phyloP scores from a whole-genome alignment of 2,888 invertebrate genomes.

The Andrena haemorrhoa region DNA sequence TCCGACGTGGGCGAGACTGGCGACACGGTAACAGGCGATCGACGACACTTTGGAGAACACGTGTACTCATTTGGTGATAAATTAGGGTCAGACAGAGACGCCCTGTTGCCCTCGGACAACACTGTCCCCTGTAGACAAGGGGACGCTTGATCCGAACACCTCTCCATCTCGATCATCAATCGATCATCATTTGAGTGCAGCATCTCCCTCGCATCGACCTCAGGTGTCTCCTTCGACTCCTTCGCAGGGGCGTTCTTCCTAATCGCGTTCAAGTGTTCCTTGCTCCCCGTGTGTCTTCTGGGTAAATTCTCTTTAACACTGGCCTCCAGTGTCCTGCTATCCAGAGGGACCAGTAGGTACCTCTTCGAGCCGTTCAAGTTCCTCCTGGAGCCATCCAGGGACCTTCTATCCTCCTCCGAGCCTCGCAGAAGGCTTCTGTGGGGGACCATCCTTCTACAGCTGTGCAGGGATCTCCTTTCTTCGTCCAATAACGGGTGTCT shows the following conservation, averaged over 20 bases:
- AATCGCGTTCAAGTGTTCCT: slow-evolving; percentile 84
- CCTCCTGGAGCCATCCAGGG: slow-evolving; percentile 70
- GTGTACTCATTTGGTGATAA: slow-evolving; percentile 36
- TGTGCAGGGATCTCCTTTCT: slow-evolving; percentile 62
- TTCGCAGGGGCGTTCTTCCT: slow-evolving; percentile 86
- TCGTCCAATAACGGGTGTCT: slow-evolving; percentile 63
- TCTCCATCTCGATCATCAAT: slow-evolving; percentile 55
- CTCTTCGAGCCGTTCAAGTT: slow-evolving; percentile 72
- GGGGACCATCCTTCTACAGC: slow-evolving; percentile 57
- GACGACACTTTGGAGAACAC: neutral
- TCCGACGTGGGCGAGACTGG: slow-evolving; percentile 63
- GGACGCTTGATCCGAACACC: neutral
- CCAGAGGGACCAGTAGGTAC: slow-evolving; percentile 72
- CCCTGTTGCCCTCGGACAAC: slow-evolving; percentile 1
- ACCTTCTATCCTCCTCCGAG: slow-evolving; percentile 73
- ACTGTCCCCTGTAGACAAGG: slow-evolving; percentile 16
- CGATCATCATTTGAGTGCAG: slow-evolving; percentile 38
- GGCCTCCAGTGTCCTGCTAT: slow-evolving; percentile 63
- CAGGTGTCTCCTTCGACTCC: slow-evolving; percentile 86
- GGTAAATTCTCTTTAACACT: slow-evolving; percentile 67
- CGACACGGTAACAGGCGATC: slow-evolving; percentile 3
- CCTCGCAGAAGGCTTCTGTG: slow-evolving; percentile 41
- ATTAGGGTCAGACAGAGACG: slow-evolving; percentile 33
- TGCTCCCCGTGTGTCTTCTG: slow-evolving; percentile 73
- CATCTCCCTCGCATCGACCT: slow-evolving; percentile 64